Conservation (phyloP, 64 coral and sea anemone species). For the Cladopsammia gracilis region DNA sequence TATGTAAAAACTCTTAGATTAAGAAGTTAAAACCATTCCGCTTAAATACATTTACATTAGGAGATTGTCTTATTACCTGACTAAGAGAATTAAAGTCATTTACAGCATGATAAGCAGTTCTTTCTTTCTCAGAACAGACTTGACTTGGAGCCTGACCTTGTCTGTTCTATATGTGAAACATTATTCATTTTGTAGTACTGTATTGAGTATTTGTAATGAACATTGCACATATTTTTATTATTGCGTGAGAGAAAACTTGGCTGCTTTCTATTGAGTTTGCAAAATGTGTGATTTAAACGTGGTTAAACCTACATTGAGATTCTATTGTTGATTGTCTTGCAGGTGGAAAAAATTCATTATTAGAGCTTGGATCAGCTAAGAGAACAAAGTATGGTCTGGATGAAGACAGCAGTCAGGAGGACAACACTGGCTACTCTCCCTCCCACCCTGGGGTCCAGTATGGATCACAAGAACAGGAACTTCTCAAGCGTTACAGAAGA, state of each 20-base stretch:
- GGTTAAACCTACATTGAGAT: background rate
- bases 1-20: too few species aligned
- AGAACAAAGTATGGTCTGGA: slow-evolving; percentile 28
- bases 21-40: too few species aligned
- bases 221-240: background rate
- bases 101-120: too few species aligned
- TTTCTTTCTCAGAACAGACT: too few species aligned
- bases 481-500: slow-evolving; percentile 73
- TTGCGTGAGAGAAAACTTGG: background rate
- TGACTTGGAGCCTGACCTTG: too few species aligned
- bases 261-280: background rate
- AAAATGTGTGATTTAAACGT: background rate
- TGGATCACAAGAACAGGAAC: slow-evolving; percentile 72
- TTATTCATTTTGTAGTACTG: too few species aligned
- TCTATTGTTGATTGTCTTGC: background rate
- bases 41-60: too few species aligned
- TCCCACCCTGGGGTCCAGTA: slow-evolving; percentile 72
- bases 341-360: background rate
- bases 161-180: too few species aligned
- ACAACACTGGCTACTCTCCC: slow-evolving; percentile 80
- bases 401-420: background rate
- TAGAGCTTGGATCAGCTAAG: slow-evolving; percentile 31
- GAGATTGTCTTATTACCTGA: too few species aligned
- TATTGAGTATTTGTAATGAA: too few species aligned
- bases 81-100: too few species aligned